Percentiles rank a stretch among this genome's conserved stretches.
Evolutionary conservation across 2,888 invertebrate species (phyloP).

Genomic region (Phalera bucephala): DNA sequence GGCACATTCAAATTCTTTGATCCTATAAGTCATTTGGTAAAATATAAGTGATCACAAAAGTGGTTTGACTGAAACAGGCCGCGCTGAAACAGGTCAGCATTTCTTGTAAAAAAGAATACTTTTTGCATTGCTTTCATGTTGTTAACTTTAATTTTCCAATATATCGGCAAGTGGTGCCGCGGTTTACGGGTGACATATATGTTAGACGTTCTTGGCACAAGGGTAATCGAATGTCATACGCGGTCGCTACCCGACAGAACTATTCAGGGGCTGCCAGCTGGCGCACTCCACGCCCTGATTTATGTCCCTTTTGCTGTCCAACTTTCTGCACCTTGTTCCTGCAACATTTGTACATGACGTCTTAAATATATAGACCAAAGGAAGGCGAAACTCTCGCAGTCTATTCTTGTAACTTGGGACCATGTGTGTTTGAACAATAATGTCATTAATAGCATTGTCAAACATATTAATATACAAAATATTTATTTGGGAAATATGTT

Average conservation of each 20-base stretch:
- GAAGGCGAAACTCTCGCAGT: conserved; percentile 39
- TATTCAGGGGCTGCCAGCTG: conserved; percentile 64
- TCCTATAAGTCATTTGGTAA: too few species aligned
- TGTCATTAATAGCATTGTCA: conserved; percentile 22
- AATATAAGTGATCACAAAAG: too few species aligned
- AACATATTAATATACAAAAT: too few species aligned
- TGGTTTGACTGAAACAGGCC: not conserved
- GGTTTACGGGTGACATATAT: conserved; percentile 3
- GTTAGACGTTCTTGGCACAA: conserved; percentile 33
- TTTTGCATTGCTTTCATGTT: not conserved
- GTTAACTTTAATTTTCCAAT: conserved; percentile 14
- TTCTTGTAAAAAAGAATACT: conserved; percentile 3
- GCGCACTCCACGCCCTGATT: conserved; percentile 64
- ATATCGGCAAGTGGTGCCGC: conserved; percentile 12
- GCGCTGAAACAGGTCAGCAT: not conserved
- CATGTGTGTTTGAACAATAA: conserved; percentile 17
- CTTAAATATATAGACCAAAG: conserved; percentile 62
- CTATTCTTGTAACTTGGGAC: conserved; percentile 19
- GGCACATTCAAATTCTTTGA: too few species aligned
- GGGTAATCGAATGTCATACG: conserved; percentile 77
- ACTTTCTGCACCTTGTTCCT: conserved; percentile 77
- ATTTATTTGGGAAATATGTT: too few species aligned
- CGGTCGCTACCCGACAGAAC: conserved; percentile 66
- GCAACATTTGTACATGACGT: conserved; percentile 75
- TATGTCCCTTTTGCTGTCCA: conserved; percentile 70